These are phyloP conservation scores for Diplazon laetatorius DNA, from an alignment of 2,888 invertebrate genomes.

Conservation along the genomic window DNA sequence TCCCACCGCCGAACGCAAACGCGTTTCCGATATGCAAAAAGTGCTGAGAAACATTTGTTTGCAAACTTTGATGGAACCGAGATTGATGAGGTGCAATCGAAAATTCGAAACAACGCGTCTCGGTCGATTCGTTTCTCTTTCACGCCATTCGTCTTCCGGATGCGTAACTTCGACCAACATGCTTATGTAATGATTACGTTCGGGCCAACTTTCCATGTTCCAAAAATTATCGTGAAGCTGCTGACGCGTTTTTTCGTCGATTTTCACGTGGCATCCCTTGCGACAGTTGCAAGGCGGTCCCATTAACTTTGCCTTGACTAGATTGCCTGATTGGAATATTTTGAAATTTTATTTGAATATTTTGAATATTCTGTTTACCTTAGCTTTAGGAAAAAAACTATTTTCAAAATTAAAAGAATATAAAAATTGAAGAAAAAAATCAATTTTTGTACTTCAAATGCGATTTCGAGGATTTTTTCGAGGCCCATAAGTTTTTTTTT, in stretches of 20 bases:
- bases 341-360: no score
- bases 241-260: constrained; percentile 69
- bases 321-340: constrained; percentile 67
- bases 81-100: constrained; percentile 69
- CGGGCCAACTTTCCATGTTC: constrained; percentile 73
- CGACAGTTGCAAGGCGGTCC: constrained; percentile 75
- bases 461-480: no score
- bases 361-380: not conserved
- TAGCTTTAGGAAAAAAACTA: not conserved
- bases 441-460: no score
- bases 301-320: constrained; percentile 73
- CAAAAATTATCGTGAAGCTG: constrained; percentile 73
- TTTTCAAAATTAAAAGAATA: no score
- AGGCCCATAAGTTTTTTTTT: no score
- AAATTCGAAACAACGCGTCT: constrained; percentile 74
- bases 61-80: constrained; percentile 72
- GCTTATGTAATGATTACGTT: constrained; percentile 73
- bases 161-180: constrained; percentile 74
- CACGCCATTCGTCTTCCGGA: constrained; percentile 59
- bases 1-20: constrained; percentile 73
- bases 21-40: constrained; percentile 74
- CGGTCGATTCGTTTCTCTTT: constrained; percentile 68
- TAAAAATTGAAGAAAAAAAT: no score
- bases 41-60: constrained; percentile 76
- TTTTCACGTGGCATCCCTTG: constrained; percentile 72